Conservation (phyloP, 2,797 vertebrate species). For the Alectoris magna region DNA sequence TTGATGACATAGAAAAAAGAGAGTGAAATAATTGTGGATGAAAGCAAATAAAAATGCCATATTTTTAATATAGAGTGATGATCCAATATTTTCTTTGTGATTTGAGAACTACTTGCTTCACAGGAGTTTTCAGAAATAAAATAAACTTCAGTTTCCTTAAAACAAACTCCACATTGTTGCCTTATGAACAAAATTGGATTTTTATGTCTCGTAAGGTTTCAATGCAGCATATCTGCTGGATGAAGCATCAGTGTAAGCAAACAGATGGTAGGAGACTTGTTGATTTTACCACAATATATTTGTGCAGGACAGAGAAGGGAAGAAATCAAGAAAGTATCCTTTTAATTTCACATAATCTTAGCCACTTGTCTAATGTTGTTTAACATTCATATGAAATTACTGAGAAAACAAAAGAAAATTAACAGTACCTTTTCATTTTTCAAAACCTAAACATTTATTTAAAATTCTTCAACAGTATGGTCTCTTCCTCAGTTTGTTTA, state of each 20-base stretch:
- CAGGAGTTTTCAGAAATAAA: constrained; percentile 56
- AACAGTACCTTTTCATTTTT: neutral
- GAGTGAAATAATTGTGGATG: constrained; percentile 62
- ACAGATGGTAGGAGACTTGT: constrained; percentile 26
- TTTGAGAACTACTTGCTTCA: constrained; percentile 59
- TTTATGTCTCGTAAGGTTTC: constrained; percentile 58
- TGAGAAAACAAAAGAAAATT: neutral
- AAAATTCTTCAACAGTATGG: neutral
- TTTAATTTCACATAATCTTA: neutral
- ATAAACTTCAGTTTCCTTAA: constrained; percentile 69
- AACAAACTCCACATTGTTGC: constrained; percentile 71
- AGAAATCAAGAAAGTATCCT: neutral
- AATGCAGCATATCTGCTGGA: constrained; percentile 61
- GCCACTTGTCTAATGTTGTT: neutral
- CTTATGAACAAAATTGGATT: constrained; percentile 60
- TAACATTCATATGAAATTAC: neutral
- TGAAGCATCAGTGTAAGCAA: constrained; percentile 67
- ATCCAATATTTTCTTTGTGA: constrained; percentile 45
- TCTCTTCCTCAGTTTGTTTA: neutral
- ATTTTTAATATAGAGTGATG: constrained; percentile 9
- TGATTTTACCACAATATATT: constrained; percentile 23
- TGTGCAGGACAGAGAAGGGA: neutral
- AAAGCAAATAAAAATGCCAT: constrained; percentile 62
- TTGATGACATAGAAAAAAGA: neutral
- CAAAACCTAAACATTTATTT: neutral